A percentile compares a stretch with the other conserved stretches of the same genome.
Conservation (phyloP, 2,888 invertebrate species). For the Chelonus formosanus region DNA sequence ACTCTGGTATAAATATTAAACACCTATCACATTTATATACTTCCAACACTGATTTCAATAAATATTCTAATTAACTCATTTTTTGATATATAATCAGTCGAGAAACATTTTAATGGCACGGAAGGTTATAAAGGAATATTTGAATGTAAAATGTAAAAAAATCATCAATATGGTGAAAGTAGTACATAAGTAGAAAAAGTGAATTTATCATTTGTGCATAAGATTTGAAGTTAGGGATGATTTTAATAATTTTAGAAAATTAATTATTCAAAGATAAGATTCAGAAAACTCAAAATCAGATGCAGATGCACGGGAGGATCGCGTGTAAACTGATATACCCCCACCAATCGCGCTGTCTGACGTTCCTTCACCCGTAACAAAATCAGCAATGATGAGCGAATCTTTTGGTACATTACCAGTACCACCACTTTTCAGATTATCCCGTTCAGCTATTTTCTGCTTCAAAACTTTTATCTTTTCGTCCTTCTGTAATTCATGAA, state of each 20-base stretch:
- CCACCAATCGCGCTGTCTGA: conserved; percentile 81
- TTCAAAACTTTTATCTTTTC: conserved; percentile 85
- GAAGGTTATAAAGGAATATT: conserved; percentile 3
- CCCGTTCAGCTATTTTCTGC: conserved; percentile 82
- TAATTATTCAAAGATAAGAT: conserved; percentile 76
- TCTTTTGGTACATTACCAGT: conserved; percentile 69
- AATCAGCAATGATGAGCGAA: conserved; percentile 78
- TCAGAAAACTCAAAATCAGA: conserved; percentile 90
- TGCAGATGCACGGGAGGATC: conserved; percentile 84
- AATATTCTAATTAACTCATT: not conserved
- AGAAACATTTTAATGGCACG: conserved; percentile 1
- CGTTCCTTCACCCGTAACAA: conserved; percentile 79
- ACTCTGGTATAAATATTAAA: no score
- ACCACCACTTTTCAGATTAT: conserved; percentile 69
- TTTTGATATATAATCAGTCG: not conserved
- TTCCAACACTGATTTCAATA: no score
- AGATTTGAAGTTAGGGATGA: no score
- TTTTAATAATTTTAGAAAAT: not conserved
- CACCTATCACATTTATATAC: no score
- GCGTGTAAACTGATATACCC: conserved; percentile 77
- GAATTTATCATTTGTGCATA: no score
- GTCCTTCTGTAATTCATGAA: conserved; percentile 76
- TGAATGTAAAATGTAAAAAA: no score
- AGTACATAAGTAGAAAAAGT: no score
- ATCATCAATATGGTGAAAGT: no score